Base-by-base conservation (phyloP, 2,888 invertebrate species). In the Sialis lutaria region DNA sequence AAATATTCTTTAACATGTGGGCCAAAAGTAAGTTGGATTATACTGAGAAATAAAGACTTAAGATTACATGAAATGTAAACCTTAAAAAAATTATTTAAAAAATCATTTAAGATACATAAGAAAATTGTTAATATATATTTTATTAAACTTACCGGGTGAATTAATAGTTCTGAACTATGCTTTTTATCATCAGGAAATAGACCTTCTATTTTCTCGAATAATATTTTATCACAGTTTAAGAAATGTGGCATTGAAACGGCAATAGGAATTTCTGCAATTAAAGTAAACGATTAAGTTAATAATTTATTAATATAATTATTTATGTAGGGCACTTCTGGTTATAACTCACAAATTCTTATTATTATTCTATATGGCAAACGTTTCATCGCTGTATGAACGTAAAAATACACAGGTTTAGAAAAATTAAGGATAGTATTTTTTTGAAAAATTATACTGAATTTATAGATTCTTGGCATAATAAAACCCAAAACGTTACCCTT, bases 241-340 rank as follows among this genome's bases (percentile, higher is more conserved):
- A 83, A 86, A 53, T 67, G 67, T 1, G 67, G 67, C 48, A 60
- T 60, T 0, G 86, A 85, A 31, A 86, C 58, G 1, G 77, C 73
- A 2, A 86, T 77, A 0, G 87, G 87, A 46, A 85, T 79, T 54
- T 75, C 79, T 79, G 58, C 2, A 58, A 30, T 6, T n/a, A 22
- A 10, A 40, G 6, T 34, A 44, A 4, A 42, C 6, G 7, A 6
- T 12, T 39, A 39, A 39, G 6, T 37, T n/a, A 37, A 37, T n/a
- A 22, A 22, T 22, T 10, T 37, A 37, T 37, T n/a, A 6, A 6
- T 10, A 37, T n/a, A 37, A 6, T 37, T 6, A 1, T 6, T 37
- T 10, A 5, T 10, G 5, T 37, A 37, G 12, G 12, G 12, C n/a
- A 37, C n/a, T 5, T 37, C 37, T 6, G 12, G 37, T 37, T 37